Evolutionary conservation across 2,888 invertebrate species (phyloP).

Genomic region (Plebejus argus): DNA sequence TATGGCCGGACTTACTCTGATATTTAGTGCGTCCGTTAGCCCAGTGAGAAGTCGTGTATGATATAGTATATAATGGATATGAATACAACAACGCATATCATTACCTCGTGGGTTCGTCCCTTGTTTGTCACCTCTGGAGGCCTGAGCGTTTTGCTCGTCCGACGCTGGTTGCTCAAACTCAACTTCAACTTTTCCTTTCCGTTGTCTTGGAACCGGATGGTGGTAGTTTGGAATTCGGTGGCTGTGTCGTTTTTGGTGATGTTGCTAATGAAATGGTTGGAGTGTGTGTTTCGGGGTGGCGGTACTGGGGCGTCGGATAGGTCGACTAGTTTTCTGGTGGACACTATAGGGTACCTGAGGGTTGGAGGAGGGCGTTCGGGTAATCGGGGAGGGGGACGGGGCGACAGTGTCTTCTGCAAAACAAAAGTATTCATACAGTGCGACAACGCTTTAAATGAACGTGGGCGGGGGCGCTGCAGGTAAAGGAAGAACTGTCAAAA

Average conservation of each 20-base stretch:
- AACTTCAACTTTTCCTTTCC: constrained; percentile 69
- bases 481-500: no score
- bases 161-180: constrained; percentile 66
- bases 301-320: constrained; percentile 69
- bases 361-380: constrained; percentile 72
- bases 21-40: constrained; percentile 34
- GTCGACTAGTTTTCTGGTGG: constrained; percentile 71
- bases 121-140: constrained; percentile 49
- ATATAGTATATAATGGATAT: constrained; percentile 63
- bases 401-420: constrained; percentile 76
- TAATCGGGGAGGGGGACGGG: constrained; percentile 71
- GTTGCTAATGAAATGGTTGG: constrained; percentile 68
- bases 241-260: constrained; percentile 64
- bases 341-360: constrained; percentile 71
- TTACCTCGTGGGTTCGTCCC: constrained; percentile 68
- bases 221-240: constrained; percentile 70
- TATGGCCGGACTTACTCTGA: no score
- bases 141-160: constrained; percentile 53
- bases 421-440: constrained; percentile 55
- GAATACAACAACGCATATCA: constrained; percentile 68
- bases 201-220: constrained; percentile 68
- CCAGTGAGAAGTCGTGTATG: constrained; percentile 53
- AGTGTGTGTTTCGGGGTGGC: constrained; percentile 63
- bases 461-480: no score
- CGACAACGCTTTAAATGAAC: no score